Evolutionary conservation across 1,140 invertebrate species (phyloP), one percentile per base, ranked within the genome.

Genomic region (Eupeodes corollae): DNA sequence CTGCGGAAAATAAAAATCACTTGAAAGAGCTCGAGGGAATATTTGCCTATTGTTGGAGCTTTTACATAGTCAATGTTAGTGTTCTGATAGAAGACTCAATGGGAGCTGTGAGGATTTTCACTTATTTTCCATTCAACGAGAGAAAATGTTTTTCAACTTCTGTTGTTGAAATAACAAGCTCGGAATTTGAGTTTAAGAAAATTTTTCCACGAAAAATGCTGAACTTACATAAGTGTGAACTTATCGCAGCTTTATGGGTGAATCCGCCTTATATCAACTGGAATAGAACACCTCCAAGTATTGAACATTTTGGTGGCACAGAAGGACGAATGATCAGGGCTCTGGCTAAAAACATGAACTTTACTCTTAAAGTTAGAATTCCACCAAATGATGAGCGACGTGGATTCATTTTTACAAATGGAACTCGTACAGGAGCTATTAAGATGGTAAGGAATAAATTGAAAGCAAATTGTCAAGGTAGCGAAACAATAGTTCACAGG

Each of bases 41-140:
- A 5, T 26, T 26, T 26, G 21, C 3, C 3, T 26, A 26, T 26
- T 26, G 21, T 8, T 26, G 21, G 21, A 26, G 49, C 15, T 50
- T 66, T 12, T 66, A 63, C 26, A 52, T 59, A 35, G 47, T 57
- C 13, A 63, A 66, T 46, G 54, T 66, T 9, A 66, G 47, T 34
- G 54, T 66, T 8, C 47, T 66, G 13, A 35, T 65, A 9, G 30
- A 44, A 5, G 19, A 49, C 0, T 26, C 47, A 1, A 44, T 37
- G 14, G 14, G 13, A 12, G 45, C n/a, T 1, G 53, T 58, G 1
- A 43, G 58, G 15, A 39, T 60, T 31, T 66, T 57, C 46, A 66
- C 61, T 12, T 66, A 66, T 19, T 66, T 58, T 52, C 63, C 63
- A 1, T 66, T 58, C 19, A 34, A 44, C 40, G 49, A 0, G 39